phyloP scores from a whole-genome alignment of 2,797 vertebrate genomes.

The Choloepus didactylus region DNA sequence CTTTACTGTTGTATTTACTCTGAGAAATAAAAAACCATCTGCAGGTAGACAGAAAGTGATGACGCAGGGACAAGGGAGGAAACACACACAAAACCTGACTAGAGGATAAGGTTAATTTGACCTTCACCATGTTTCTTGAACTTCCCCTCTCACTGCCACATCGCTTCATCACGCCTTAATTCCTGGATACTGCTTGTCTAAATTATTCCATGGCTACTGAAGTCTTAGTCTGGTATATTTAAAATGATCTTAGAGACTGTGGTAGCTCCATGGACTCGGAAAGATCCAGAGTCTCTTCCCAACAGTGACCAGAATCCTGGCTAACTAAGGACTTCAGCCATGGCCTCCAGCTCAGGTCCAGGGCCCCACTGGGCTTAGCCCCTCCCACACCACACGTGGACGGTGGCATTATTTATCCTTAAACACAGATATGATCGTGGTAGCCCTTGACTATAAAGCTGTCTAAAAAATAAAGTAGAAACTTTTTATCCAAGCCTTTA shows the following conservation, averaged over 20 bases:
- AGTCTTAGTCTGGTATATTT: not conserved
- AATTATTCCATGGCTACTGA: not conserved
- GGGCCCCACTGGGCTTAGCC: not conserved
- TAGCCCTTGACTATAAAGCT: not conserved
- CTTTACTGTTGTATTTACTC: not conserved
- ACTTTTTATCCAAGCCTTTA: not conserved
- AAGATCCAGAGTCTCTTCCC: not conserved
- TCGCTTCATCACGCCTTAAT: not conserved
- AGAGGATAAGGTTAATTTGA: not conserved
- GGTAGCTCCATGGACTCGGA: too few species aligned
- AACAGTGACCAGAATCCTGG: not conserved
- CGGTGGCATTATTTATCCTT: not conserved
- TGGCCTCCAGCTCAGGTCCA: not conserved
- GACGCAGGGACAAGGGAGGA: too few species aligned
- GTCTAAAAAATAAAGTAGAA: not conserved
- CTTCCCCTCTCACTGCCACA: rapidly evolving
- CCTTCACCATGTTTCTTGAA: not conserved
- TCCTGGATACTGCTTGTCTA: not conserved
- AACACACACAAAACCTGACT: rapidly evolving
- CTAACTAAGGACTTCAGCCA: not conserved
- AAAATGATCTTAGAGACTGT: not conserved
- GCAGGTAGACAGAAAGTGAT: not conserved
- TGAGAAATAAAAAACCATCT: not conserved
- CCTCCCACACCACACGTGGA: not conserved
- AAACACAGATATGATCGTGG: not conserved